Evolutionary conservation across 1,140 invertebrate species (phyloP).

Genomic region (Pachyrhynchus sulphureomaculatus): DNA sequence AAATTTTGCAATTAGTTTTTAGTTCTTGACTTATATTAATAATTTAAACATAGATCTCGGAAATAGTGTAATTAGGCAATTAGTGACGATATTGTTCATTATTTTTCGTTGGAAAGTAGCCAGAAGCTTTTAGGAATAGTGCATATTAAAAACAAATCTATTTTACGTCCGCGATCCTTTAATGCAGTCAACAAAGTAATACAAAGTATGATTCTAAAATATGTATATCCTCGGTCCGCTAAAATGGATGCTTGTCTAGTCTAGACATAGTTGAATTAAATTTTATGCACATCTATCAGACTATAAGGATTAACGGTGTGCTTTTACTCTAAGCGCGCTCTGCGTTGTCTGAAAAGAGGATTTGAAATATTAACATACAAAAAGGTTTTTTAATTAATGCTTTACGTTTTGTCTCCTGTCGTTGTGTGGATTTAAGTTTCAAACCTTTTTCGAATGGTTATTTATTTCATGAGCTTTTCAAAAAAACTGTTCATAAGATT

Average conservation of each 20-base stretch:
- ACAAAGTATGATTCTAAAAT: constrained; percentile 23
- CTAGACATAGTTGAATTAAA: constrained; percentile 25
- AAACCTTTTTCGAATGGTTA: not conserved
- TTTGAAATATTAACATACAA: constrained; percentile 31
- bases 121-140: not conserved
- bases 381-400: constrained; percentile 29
- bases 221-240: constrained; percentile 14
- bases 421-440: constrained; percentile 4
- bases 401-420: constrained; percentile 12
- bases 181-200: constrained; percentile 17
- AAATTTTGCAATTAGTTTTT: no score
- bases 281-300: constrained; percentile 29
- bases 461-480: no score
- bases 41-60: no score
- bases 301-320: constrained; percentile 24
- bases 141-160: no score
- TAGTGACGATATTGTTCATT: no score
- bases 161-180: not conserved
- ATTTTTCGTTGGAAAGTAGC: no score
- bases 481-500: no score
- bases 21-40: no score
- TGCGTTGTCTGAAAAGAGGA: constrained; percentile 23
- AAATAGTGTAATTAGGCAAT: no score
- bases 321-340: constrained; percentile 12
- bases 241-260: constrained; percentile 25